These are phyloP conservation scores for Drosophila albomicans DNA, from an alignment of 1,140 invertebrate species.

Conservation along the genomic window DNA sequence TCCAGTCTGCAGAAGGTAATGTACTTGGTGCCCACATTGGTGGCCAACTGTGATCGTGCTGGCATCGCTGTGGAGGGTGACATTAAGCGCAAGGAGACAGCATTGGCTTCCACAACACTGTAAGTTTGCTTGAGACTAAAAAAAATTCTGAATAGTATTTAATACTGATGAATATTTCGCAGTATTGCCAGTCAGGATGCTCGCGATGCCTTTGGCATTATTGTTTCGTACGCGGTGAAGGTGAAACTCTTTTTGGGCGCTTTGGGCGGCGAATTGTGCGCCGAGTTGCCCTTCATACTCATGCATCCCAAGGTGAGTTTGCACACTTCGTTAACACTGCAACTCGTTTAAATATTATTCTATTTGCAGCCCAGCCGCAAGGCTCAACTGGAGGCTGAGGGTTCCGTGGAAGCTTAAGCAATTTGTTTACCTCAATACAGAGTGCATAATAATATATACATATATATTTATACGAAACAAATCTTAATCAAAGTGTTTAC, in stretches of 20 bases:
- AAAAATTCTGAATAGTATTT: background rate
- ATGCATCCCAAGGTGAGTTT: conserved; percentile 95
- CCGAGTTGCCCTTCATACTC: conserved; percentile 98
- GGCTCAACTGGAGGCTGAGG: conserved; percentile 70
- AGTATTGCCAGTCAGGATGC: conserved; percentile 92
- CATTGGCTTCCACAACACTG: conserved; percentile 98
- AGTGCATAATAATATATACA: conserved; percentile 57
- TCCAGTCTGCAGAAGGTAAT: conserved; percentile 96
- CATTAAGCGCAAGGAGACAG: conserved; percentile 92
- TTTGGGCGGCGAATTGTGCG: conserved; percentile 95
- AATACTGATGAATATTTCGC: conserved; percentile 54
- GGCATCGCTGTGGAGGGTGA: conserved; percentile 98
- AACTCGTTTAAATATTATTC: background rate
- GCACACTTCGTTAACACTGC: background rate
- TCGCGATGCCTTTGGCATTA: conserved; percentile 94
- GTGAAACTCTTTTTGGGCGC: conserved; percentile 98
- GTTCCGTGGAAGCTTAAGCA: conserved; percentile 65
- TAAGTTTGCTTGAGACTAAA: conserved; percentile 85
- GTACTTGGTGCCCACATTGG: conserved; percentile 92
- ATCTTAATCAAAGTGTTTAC: conserved; percentile 40
- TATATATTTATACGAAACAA: conserved; percentile 27
- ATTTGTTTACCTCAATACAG: conserved; percentile 63
- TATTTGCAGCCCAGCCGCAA: conserved; percentile 74
- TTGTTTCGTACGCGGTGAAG: conserved; percentile 96
- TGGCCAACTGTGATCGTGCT: conserved; percentile 93